Base-by-base conservation (phyloP, 2,888 invertebrate genomes). In the Philhelius pedissequus region DNA sequence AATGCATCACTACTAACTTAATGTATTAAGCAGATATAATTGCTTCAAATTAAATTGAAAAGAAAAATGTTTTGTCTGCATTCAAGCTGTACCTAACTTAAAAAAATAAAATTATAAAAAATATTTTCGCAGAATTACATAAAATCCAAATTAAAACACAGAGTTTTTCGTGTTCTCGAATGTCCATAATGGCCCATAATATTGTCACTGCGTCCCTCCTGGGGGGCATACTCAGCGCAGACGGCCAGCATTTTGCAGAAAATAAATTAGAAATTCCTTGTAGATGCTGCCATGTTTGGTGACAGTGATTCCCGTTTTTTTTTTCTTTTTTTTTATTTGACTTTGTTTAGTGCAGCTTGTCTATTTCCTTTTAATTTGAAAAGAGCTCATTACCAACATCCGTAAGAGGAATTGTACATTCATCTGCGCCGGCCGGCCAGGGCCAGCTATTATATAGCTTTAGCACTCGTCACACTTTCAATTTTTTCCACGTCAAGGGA, bases 251-350 rank as follows among this genome's bases (percentile, higher is more conserved):
- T 68, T 73, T 60, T 77, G 60, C 60, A 18, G 38, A 70, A 70
- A 69, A 71, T 78, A 84, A 71, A 84, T 80, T 80, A 80, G 76
- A 76, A 84, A 71, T 79, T 76, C 80, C 71, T 62, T 71, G 71
- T 84, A 75, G 60, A 54, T 76, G 76, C 64, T 76, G 20, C 84
- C 84, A 66, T 83, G 74, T 83, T 78, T 66, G 83, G 78, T 48
- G 74, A 25, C 20, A 68, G 73, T 43, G 70, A 78, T 58, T 83
- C 43, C 48, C n/a, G 5, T 74, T 45, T 74, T 64, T 64, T 69
- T 54, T 30, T 43, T 62, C 8, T 38, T 9, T 35, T 35, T 20
- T 22, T 27, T 27, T 40, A n/a, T 13, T 22, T 11, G 5, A 35
- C 35, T 38, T 58, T 30, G 18, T 45, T 45, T 11, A 15, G 32